These are phyloP conservation scores for Spinus pinus DNA, from an alignment of 2,797 vertebrate genomes.

Conservation along the genomic window DNA sequence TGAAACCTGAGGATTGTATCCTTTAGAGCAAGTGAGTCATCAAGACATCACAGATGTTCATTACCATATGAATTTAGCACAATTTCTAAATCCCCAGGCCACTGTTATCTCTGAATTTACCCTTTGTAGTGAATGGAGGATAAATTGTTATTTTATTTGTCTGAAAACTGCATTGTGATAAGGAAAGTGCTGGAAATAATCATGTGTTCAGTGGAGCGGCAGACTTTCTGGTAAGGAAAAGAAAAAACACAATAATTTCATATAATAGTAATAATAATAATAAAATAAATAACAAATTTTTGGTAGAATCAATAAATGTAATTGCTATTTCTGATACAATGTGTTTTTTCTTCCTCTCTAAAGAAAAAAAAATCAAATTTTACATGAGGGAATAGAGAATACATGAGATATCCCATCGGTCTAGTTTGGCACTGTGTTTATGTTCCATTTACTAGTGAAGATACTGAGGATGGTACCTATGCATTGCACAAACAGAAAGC, in stretches of 20 bases:
- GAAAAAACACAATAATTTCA: neutral
- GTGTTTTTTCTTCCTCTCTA: neutral
- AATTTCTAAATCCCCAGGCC: slow-evolving; percentile 70
- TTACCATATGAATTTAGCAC: slow-evolving; percentile 79
- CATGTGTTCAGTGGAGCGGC: neutral
- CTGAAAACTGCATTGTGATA: slow-evolving; percentile 61
- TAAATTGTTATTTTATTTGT: slow-evolving; percentile 75
- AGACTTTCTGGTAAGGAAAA: slow-evolving; percentile 3
- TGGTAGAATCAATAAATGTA: neutral
- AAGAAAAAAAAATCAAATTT: slow-evolving; percentile 24
- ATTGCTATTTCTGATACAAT: neutral
- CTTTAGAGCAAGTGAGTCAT: slow-evolving; percentile 65
- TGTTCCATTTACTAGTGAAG: neutral
- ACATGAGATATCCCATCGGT: neutral
- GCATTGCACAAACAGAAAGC: neutral
- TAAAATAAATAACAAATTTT: neutral
- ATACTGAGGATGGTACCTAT: neutral
- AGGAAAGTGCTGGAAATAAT: slow-evolving; percentile 68
- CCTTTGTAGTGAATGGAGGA: slow-evolving; percentile 66
- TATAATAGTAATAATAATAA: neutral
- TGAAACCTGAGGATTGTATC: slow-evolving; percentile 72
- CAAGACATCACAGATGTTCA: slow-evolving; percentile 77
- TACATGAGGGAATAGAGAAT: neutral
- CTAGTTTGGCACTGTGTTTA: neutral
- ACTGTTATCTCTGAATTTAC: slow-evolving; percentile 68